phyloP scores from a whole-genome alignment of 2,797 vertebrate genomes.

The Falco rusticolus region DNA sequence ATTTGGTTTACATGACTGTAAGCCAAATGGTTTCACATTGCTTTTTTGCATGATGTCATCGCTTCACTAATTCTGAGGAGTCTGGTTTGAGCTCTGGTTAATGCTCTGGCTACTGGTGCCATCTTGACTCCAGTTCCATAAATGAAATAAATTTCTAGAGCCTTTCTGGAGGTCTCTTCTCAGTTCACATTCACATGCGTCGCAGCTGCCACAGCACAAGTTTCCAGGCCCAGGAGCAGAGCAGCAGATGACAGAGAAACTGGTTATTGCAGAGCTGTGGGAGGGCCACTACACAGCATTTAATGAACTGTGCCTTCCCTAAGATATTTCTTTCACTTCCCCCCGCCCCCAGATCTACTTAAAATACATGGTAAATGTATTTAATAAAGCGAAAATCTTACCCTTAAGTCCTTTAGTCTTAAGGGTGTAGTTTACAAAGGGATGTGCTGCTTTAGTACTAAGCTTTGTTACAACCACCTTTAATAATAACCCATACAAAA shows the following conservation, averaged over 20 bases:
- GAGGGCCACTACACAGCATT: background rate
- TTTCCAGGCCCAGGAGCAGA: background rate
- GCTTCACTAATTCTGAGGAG: background rate
- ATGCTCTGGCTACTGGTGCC: background rate
- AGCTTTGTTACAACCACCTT: background rate
- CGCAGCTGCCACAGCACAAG: background rate
- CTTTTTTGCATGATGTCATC: background rate
- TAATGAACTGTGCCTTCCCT: background rate
- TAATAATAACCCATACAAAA: background rate
- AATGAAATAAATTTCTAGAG: background rate
- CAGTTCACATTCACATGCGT: accelerated
- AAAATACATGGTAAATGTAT: background rate
- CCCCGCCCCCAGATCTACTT: background rate
- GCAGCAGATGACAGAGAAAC: background rate
- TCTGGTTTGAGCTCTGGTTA: background rate
- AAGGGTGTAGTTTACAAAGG: background rate
- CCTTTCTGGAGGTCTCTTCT: background rate
- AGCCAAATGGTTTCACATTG: background rate
- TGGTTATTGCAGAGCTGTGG: background rate
- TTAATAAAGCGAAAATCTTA: background rate
- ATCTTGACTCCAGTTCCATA: background rate
- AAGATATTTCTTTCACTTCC: background rate
- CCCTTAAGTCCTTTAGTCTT: background rate
- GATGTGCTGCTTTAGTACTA: background rate
- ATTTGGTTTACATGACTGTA: background rate